These are phyloP conservation scores for Echeneis naucrates DNA, from an alignment of 2,797 vertebrate species.

Conservation along the genomic window DNA sequence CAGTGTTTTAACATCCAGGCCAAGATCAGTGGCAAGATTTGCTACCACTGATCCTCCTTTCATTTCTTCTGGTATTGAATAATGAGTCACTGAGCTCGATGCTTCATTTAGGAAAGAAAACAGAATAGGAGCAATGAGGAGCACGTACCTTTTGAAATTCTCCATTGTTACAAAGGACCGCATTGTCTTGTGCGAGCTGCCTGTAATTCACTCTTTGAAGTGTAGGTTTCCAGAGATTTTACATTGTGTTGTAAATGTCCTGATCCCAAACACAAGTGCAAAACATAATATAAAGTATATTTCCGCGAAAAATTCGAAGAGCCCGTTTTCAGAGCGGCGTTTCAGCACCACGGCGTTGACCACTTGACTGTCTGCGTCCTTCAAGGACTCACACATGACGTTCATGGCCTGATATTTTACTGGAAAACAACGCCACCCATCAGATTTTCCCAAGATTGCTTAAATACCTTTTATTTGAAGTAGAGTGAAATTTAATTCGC, in stretches of 20 bases:
- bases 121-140: slow-evolving; percentile 32
- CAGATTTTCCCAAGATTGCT: no score
- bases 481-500: no score
- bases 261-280: no score
- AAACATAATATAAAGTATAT: no score
- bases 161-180: no score
- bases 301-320: no score
- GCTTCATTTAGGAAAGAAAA: slow-evolving; percentile 23
- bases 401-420: background rate
- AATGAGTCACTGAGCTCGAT: slow-evolving; percentile 69
- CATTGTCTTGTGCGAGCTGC: no score
- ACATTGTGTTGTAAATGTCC: no score
- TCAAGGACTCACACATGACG: background rate
- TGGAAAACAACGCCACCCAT: slow-evolving; percentile 58
- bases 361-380: background rate
- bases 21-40: slow-evolving; percentile 81
- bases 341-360: slow-evolving; percentile 54
- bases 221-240: no score
- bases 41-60: slow-evolving; percentile 80
- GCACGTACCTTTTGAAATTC: slow-evolving; percentile 41
- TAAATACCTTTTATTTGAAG: no score
- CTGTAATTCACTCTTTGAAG: no score
- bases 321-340: background rate
- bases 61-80: slow-evolving; percentile 83
- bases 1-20: slow-evolving; percentile 70